Evolutionary conservation across 2,888 invertebrate species (phyloP), one percentile per base, ranked within the genome.

Genomic region (Ditylenchus weischeri): DNA sequence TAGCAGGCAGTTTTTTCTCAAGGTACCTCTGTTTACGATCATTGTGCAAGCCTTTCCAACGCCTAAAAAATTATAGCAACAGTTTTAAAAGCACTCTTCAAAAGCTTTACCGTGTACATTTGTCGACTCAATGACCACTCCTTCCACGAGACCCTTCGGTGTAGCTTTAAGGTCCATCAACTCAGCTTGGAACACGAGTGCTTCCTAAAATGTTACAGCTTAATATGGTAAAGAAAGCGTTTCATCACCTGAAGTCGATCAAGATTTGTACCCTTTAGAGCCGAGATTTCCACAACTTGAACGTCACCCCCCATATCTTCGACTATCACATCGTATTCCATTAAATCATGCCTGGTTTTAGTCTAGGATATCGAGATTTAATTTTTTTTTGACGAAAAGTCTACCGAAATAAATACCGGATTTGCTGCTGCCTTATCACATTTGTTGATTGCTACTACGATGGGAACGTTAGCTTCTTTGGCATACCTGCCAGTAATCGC

Each of bases 361-460:
- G 89, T 89, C 90, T 91, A 77, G 19, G 70, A 18, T 54, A 23
- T 54, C 10, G 29, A 54, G 13, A 54, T 29, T 29, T 29, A 54
- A 7, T 15, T 23, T 18, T 11, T 10, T 11, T 54, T 15, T n/a
- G n/a, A n/a, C n/a, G 13, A 1, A 21, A 54, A 54, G n/a, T 54
- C 15, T 18, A 54, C 23, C 50, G 6, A 18, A 54, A n/a, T n/a
- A 54, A 84, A 79, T 75, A 92, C 92, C 85, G 93, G 88, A 87
- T 95, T 88, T 70, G 91, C 91, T 83, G 88, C 89, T 69, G 90
- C 90, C 83, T 93, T 91, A 87, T 98, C 98, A 80, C 94, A 92
- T 87, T 98, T 99, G 86, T 99, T 98, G 75, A 98, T 89, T 48
- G 96, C 98, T 76, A 98, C 93, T 80, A 98, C 88, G 48, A 98